Evolutionary conservation across 2,888 invertebrate species (phyloP), one percentile per base, ranked within the genome.

Genomic region (Napeogenes inachia): DNA sequence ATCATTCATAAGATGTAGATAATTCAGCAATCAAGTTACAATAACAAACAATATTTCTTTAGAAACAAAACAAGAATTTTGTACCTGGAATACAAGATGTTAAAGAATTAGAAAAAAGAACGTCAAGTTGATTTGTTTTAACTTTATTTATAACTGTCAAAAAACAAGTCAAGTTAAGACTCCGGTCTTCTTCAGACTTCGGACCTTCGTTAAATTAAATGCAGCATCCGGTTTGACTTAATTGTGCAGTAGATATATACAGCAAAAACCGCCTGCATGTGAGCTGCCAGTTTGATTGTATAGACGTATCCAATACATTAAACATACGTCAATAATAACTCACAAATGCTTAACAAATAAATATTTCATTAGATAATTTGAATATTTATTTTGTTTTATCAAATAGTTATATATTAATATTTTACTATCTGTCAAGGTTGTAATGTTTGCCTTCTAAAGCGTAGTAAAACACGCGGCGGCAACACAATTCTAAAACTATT

Each of bases 151-250:
- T 30, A 30, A 21, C 47, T 30, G 30, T 30, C 30, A n/a, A 30
- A n/a, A 50, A 30, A 35, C 47, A 57, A 47, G 47, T 35, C 46
- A n/a, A 33, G 32, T n/a, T 46, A 32, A 57, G n/a, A 57, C n/a
- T 21, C 21, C 21, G 21, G 21, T 21, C 21, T 21, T 21, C 21
- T 21, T 46, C 32, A 5, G 13, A 57, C 57, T 57, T 57, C 35
- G 57, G 35, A 57, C 57, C 35, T 57, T 35, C n/a, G 47, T 47
- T 57, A 46, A 35, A 47, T 12, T 46, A 35, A 35, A 47, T 38
- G n/a, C 45, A 57, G 35, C 47, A 35, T 57, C 57, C 57, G 57
- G 57, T 47, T 10, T 33, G 13, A 32, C 30, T 30, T 50, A 50
- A 50, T 50, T 30, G 50, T 50, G 13, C n/a, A 30, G 30, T n/a